These are phyloP conservation scores for Xiphophorus birchmanni DNA, from an alignment of 2,797 vertebrate genomes.

Conservation along the genomic window DNA sequence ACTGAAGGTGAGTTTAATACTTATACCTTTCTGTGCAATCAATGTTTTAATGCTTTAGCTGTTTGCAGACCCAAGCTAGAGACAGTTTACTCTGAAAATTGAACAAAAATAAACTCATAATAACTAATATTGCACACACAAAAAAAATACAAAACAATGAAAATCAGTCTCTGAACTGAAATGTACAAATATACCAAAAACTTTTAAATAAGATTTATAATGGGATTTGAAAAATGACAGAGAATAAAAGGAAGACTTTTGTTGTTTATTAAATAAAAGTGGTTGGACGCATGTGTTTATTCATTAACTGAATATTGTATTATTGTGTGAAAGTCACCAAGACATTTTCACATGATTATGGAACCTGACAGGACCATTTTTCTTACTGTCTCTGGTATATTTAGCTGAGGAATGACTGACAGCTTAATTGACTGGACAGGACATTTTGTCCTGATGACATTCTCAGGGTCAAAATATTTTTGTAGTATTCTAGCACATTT, in stretches of 20 bases:
- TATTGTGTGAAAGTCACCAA: not conserved
- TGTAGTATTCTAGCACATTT: not conserved
- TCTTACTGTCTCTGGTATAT: not conserved
- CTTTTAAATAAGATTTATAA: not conserved
- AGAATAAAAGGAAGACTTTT: not conserved
- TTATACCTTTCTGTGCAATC: not conserved
- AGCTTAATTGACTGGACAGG: not conserved
- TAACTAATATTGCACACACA: not conserved
- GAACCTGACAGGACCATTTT: not conserved
- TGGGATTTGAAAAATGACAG: not conserved
- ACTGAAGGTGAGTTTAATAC: not conserved
- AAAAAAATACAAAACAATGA: not conserved
- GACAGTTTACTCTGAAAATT: not conserved
- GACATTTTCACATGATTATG: not conserved
- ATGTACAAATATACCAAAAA: not conserved
- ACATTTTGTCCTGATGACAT: not conserved
- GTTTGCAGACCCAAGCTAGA: not conserved
- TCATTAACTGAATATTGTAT: not conserved
- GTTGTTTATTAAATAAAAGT: not conserved
- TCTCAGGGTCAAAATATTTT: not conserved
- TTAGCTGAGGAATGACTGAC: not conserved
- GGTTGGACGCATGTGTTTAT: not conserved
- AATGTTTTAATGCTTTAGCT: conserved; percentile 1
- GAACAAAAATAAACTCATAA: not conserved
- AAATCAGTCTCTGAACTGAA: not conserved